Base-by-base conservation (phyloP, 2,888 invertebrate species). In the Hemistola chrysoprasaria region DNA sequence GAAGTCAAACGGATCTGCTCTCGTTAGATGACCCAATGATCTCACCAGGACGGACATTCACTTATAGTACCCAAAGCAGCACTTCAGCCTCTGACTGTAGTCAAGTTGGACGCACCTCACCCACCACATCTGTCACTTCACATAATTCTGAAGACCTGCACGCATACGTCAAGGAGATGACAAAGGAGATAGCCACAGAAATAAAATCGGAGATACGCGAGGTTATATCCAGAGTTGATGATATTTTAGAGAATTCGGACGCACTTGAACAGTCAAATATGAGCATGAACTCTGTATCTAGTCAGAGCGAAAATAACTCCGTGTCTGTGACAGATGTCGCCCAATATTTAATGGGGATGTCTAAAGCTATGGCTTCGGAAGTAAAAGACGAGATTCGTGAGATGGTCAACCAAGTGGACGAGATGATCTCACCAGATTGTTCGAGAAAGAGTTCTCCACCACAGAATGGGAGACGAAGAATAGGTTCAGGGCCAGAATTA, bases 161-260 rank as follows among this genome's bases (percentile, higher is more conserved):
- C 56, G 94, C 93, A 0, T 95, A 95, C 60, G 92, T 95, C 1
- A 93, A 93, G 59, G 94, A 94, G 76, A 92, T 94, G 74, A 94
- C 95, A 2, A 93, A 92, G 76, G 94, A 95, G 78, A 82, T 95
- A 47, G 95, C 95, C 1, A 94, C 93, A 6, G 95, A 95, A 78
- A 93, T 95, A 9, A 95, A 95, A 69, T 95, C 95, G 1, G 95
- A 95, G 84, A 93, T 95, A 24, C 90, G 95, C 3, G 95, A 93
- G 73, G 95, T 95, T 0, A 95, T 95, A 55, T 94, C 93, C 1
- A 93, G 92, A 74, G 95, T 95, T 0, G 95, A 95, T 56, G 94
- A 95, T 65, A 95, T 94, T 30, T 77, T 95, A 21, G 94, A 94
- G 47, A 93, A 93, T 67, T 91, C 92, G 0, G 93, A 93, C 62